phyloP scores from a whole-genome alignment of 2,797 vertebrate species.

The Lindbergichthys nudifrons region DNA sequence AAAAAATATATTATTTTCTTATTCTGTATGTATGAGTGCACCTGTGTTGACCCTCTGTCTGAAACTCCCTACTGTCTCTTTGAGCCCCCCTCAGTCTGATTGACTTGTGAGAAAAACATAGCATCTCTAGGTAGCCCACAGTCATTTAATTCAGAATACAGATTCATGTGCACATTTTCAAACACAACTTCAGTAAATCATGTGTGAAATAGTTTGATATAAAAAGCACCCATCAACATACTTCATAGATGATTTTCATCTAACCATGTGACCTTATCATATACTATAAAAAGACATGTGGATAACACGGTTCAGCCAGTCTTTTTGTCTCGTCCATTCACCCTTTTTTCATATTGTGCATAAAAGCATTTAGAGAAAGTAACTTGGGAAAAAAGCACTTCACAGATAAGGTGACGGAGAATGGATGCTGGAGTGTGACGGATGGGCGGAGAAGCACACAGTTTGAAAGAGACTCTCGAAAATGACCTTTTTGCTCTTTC shows the following conservation, averaged over 20 bases:
- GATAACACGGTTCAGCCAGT: neutral
- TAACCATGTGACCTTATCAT: neutral
- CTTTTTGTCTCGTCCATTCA: neutral
- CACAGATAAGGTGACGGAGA: constrained; percentile 12
- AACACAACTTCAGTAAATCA: neutral
- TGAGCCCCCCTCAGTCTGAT: too few species aligned
- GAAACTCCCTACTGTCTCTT: too few species aligned
- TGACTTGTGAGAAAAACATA: too few species aligned
- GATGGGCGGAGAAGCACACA: neutral
- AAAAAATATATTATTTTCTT: too few species aligned
- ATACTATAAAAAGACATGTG: neutral
- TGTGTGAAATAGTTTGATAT: neutral
- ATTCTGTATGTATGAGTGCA: too few species aligned
- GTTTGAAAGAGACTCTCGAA: constrained; percentile 32
- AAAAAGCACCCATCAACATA: neutral
- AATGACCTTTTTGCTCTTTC: constrained; percentile 46
- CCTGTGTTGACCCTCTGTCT: too few species aligned
- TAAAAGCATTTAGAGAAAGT: neutral
- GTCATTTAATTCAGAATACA: neutral
- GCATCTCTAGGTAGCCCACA: too few species aligned
- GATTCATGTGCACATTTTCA: neutral
- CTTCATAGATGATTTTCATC: neutral
- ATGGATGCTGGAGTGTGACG: neutral
- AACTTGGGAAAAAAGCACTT: neutral
- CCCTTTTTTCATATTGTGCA: neutral